Conservation (phyloP, 2,888 invertebrate species). For the Vandiemenella viatica region DNA sequence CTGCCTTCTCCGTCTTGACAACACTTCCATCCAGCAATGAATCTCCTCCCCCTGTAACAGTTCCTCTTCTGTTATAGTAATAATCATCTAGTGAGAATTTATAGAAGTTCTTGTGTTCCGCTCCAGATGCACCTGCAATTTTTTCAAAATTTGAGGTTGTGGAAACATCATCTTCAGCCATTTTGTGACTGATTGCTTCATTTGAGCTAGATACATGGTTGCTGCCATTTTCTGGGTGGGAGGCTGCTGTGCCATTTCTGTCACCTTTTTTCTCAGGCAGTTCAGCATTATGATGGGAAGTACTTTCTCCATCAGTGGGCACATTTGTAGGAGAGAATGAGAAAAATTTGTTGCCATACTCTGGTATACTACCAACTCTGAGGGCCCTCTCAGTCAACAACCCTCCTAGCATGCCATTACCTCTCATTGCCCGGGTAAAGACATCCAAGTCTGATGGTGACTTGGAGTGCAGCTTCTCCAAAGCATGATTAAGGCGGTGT, state of each 20-base stretch:
- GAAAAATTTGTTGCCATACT: conserved; percentile 10
- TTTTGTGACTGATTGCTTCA: conserved; percentile 32
- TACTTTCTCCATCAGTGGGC: conserved; percentile 3
- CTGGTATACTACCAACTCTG: conserved; percentile 7
- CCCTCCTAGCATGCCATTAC: conserved; percentile 8
- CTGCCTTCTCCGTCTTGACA: conserved; percentile 31
- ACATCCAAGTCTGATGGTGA: conserved; percentile 14
- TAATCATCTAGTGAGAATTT: conserved; percentile 18
- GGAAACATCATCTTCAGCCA: conserved; percentile 20
- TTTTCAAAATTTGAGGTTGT: conserved; percentile 9
- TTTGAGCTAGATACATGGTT: conserved; percentile 61
- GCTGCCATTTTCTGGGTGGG: conserved; percentile 23
- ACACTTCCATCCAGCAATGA: background rate
- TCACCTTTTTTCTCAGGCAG: conserved; percentile 10
- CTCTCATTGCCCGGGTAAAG: conserved; percentile 9
- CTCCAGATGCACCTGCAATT: conserved; percentile 11
- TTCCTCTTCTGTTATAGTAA: conserved; percentile 24
- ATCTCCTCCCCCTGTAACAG: conserved; percentile 18
- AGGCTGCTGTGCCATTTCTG: conserved; percentile 14
- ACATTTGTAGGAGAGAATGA: background rate
- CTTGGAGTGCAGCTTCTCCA: conserved; percentile 60
- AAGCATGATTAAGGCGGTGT: conserved; percentile 71
- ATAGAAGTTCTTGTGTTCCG: conserved; percentile 16
- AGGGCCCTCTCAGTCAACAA: conserved; percentile 6
- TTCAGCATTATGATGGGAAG: conserved; percentile 18